Base-by-base conservation (phyloP, 2,113 vertebrate genomes). In the Heteronetta atricapilla region DNA sequence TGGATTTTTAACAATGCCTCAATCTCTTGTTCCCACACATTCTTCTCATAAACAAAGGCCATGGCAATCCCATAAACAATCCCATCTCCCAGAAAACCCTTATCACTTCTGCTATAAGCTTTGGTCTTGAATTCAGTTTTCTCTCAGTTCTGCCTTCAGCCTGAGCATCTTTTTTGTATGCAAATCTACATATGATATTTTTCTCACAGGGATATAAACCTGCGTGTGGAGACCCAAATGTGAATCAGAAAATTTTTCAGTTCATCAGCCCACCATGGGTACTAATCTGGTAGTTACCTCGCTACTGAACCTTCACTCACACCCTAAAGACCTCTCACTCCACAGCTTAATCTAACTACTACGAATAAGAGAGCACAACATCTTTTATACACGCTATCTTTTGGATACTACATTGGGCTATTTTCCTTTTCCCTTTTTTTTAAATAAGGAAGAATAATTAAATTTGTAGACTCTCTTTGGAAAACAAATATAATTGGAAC, bases 401-500 rank as follows among this genome's bases (percentile, higher is more conserved):
- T 60, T 72, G 46, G n/a, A 72, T 68, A n/a, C 4, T 40, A 38
- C 20, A 28, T 69, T 53, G 29, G 26, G 31, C 33, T 53, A 14
- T 59, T 84, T 36, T 53, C 58, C 10, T 16, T 64, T 48, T 48
- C 22, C 48, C 10, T 48, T 33, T 52, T 50, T 68, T 46, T 40
- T 40, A 40, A 63, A 75, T 18, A 68, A 76, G 20, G 78, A 15
- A 56, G 34, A 86, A 46, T 72, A 86, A 92, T 78, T 77, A 29
- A 69, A 78, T 93, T 66, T 78, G 21, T 53, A 59, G 36, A 55
- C 22, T 66, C 20, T 83, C 22, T 70, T 13, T 81, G 52, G 59
- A 86, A 92, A 93, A 91, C 86, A 90, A 72, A 86, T 86, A 86
- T 88, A 74, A 63, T 58, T 86, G 25, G 76, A 88, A 88, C 31